A percentile compares a stretch with the other conserved stretches of the same genome.
These are phyloP conservation scores for Mastacembelus armatus DNA, from an alignment of 2,797 vertebrate genomes.

Conservation along the genomic window DNA sequence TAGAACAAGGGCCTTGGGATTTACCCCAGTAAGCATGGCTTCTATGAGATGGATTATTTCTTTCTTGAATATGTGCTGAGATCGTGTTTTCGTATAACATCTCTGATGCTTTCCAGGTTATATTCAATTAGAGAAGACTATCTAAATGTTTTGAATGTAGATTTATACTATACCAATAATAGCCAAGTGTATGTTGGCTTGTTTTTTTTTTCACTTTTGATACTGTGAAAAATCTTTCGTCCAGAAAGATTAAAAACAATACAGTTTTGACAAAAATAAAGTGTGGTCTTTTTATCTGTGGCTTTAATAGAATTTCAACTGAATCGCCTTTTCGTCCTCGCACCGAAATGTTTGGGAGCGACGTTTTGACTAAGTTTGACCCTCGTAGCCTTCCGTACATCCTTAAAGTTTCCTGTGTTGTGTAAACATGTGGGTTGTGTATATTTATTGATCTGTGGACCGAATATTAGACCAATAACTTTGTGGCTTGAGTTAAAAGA, in stretches of 20 bases:
- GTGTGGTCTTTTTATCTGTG: no score
- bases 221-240: slow-evolving; percentile 98
- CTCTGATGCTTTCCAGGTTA: slow-evolving; percentile 90
- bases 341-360: not conserved
- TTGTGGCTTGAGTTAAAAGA: rapidly evolving
- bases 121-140: slow-evolving; percentile 85
- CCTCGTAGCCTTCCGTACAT: slow-evolving; percentile 49
- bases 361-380: slow-evolving; percentile 33
- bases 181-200: slow-evolving; percentile 88
- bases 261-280: slow-evolving; percentile 88
- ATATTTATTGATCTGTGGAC: not conserved
- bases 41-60: slow-evolving; percentile 69
- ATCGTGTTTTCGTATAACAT: slow-evolving; percentile 80
- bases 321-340: no score
- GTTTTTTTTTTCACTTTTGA: slow-evolving; percentile 90
- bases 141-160: slow-evolving; percentile 89
- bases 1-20: slow-evolving; percentile 61
- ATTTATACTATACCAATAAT: slow-evolving; percentile 89
- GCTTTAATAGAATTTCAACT: no score
- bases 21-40: slow-evolving; percentile 61
- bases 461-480: rapidly evolving
- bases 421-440: slow-evolving; percentile 48
- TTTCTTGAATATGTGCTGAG: slow-evolving; percentile 71
- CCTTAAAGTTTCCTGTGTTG: not conserved
- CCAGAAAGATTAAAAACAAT: slow-evolving; percentile 92